Evolutionary conservation across 1,140 invertebrate species (phyloP).

Genomic region (Cherax destructor): DNA sequence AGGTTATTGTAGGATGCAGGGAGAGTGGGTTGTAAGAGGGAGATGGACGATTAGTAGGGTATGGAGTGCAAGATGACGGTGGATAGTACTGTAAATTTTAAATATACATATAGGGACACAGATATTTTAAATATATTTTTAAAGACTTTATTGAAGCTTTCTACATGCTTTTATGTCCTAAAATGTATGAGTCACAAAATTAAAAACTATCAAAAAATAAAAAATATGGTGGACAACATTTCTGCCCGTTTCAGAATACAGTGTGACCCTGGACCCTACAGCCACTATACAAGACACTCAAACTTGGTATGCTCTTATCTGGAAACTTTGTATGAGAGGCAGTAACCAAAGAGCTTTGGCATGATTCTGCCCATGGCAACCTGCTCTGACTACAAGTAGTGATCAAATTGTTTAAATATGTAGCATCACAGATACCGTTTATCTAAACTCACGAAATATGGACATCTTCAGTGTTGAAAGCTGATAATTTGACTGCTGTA

Average conservation of each 20-base stretch:
- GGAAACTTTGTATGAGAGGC: not conserved
- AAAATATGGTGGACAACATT: not conserved
- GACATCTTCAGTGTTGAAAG: not conserved
- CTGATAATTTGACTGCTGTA: not conserved
- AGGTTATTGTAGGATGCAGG: too few species aligned
- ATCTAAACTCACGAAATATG: not conserved
- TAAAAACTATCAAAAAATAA: conserved; percentile 17
- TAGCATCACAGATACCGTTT: not conserved
- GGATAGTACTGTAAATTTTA: too few species aligned
- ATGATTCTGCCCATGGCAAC: not conserved
- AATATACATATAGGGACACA: not conserved
- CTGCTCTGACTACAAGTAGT: not conserved
- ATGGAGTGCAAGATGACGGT: too few species aligned
- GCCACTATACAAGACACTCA: not conserved
- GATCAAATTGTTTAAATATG: not conserved
- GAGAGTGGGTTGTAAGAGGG: too few species aligned
- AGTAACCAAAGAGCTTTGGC: not conserved
- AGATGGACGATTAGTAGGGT: too few species aligned
- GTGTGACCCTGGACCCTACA: not conserved
- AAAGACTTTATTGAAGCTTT: conserved; percentile 17
- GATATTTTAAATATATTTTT: not conserved
- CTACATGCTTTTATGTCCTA: conserved; percentile 15
- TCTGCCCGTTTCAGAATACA: not conserved
- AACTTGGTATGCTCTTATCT: not conserved
- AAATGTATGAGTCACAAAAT: not conserved